Conservation (phyloP, 1,140 invertebrate genomes). For the Neodiprion fabricii region DNA sequence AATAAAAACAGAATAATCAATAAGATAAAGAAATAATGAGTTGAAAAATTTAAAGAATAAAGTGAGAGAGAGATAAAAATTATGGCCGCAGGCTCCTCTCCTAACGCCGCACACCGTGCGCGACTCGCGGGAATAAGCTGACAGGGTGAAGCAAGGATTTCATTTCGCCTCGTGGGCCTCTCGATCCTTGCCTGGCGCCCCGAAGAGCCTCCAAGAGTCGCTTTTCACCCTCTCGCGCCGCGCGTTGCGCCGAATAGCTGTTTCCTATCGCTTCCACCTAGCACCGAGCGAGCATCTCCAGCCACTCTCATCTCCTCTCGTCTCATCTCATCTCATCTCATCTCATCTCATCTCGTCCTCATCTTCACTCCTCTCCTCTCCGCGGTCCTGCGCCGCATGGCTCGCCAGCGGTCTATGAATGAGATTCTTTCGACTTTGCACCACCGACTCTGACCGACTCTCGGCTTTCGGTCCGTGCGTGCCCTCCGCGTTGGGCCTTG, state of each 20-base stretch:
- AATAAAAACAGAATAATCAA: too few relatives aligned
- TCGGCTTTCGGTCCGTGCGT: neutral
- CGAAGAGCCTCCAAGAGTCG: neutral
- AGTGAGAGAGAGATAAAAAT: too few relatives aligned
- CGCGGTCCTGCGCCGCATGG: neutral
- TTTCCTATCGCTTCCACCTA: slow-evolving; percentile 29
- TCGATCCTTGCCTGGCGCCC: neutral
- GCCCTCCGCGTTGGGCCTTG: neutral
- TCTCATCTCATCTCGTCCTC: slow-evolving; percentile 29
- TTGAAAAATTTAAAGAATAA: too few relatives aligned
- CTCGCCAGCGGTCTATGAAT: neutral
- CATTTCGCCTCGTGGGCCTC: neutral
- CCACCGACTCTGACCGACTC: neutral
- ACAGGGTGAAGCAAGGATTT: too few relatives aligned
- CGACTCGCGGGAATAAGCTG: too few relatives aligned
- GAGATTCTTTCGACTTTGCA: slow-evolving; percentile 5
- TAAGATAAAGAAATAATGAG: too few relatives aligned
- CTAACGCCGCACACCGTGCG: too few relatives aligned
- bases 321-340: slow-evolving; percentile 21
- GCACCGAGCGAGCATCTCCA: slow-evolving; percentile 28
- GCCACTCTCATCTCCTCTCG: slow-evolving; percentile 9
- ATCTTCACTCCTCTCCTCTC: neutral
- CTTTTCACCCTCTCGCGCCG: slow-evolving; percentile 8
- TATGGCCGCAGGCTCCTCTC: too few relatives aligned
- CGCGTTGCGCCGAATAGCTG: slow-evolving; percentile 5